Percentiles rank a stretch among this genome's conserved stretches.
These are phyloP conservation scores for Xiphophorus couchianus DNA, from an alignment of 2,113 vertebrate genomes.

Conservation along the genomic window DNA sequence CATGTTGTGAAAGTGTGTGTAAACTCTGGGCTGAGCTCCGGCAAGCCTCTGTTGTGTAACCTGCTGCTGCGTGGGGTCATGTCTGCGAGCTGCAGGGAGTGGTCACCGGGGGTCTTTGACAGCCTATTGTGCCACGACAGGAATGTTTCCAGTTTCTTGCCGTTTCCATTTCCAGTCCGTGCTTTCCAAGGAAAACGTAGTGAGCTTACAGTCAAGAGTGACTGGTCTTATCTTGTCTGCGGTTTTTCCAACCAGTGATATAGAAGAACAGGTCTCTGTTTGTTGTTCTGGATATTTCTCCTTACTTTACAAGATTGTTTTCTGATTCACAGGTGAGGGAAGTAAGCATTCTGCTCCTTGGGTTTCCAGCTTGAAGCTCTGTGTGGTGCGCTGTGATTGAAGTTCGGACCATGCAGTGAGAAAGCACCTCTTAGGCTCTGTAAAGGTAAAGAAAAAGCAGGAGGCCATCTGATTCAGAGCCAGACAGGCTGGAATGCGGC, in stretches of 20 bases:
- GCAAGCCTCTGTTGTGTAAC: constrained; percentile 53
- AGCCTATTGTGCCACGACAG: constrained; percentile 68
- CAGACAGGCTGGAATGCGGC: constrained; percentile 78
- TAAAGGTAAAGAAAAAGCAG: constrained; percentile 63
- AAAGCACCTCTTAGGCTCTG: constrained; percentile 52
- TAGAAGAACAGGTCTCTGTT: constrained; percentile 15
- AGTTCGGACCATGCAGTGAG: constrained; percentile 41
- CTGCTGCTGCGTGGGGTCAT: constrained; percentile 34
- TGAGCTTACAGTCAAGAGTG: constrained; percentile 6
- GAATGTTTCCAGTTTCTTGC: constrained; percentile 72
- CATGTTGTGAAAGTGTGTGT: constrained; percentile 40
- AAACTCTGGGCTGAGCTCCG: constrained; percentile 6
- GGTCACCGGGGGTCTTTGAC: constrained; percentile 59
- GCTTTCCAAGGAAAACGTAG: constrained; percentile 41
- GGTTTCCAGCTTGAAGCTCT: constrained; percentile 12
- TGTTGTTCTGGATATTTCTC: constrained; percentile 13
- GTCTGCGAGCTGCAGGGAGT: constrained; percentile 61
- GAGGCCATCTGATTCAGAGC: constrained; percentile 71
- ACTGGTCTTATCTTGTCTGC: constrained; percentile 3
- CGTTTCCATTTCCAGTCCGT: constrained; percentile 63
- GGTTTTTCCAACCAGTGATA: constrained; percentile 15
- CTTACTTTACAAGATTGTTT: background rate
- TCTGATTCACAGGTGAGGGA: constrained; percentile 13
- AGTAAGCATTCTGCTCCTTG: constrained; percentile 1
- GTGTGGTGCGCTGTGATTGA: constrained; percentile 7